Evolutionary conservation across 2,888 invertebrate genomes (phyloP), one percentile per base, ranked within the genome.

Genomic region (Euclidia mi): DNA sequence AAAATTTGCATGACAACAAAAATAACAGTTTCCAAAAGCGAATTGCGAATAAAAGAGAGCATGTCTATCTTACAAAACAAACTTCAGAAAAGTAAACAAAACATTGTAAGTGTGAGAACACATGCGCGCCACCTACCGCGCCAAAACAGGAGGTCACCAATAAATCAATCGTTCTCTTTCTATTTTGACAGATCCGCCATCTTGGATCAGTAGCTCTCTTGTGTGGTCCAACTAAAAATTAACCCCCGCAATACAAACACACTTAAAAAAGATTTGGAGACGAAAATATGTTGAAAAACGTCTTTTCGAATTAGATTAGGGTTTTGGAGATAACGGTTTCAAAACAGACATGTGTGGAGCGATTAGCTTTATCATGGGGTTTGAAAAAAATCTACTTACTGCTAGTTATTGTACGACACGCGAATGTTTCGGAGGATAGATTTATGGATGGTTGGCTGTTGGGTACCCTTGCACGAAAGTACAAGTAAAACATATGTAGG

Each of bases 171-270:
- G 20, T 35, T 55, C 62, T 71, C 40, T 46, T 69, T 56, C 59
- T 70, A 70, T 76, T 79, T 74, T 77, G 78, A 78, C 78, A 79
- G 69, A 4, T 62, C 71, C 76, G 80, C 81, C 83, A 83, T 82
- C 64, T 82, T 80, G 75, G 47, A 66, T 64, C 42, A 10, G 55
- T 67, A 53, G 75, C 77, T 67, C 18, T 47, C 69, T 55, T 82
- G 88, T 87, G 88, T 87, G 88, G 88, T 84, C 87, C 56, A 35
- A 47, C 20, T 35, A 38, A 46, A 53, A 50, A 53, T 48, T 43
- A 47, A 44, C 29, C 12, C 18, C 29, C 40, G 6, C 40, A 41
- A 14, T 17, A 25, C 28, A 38, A 29, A 6, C 32, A 48, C 25
- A 3, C 17, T 34, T 44, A 7, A 34, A 28, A 44, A 44, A 40